These are phyloP conservation scores for Oryzaephilus surinamensis DNA, from an alignment of 1,140 invertebrate species.

Conservation along the genomic window DNA sequence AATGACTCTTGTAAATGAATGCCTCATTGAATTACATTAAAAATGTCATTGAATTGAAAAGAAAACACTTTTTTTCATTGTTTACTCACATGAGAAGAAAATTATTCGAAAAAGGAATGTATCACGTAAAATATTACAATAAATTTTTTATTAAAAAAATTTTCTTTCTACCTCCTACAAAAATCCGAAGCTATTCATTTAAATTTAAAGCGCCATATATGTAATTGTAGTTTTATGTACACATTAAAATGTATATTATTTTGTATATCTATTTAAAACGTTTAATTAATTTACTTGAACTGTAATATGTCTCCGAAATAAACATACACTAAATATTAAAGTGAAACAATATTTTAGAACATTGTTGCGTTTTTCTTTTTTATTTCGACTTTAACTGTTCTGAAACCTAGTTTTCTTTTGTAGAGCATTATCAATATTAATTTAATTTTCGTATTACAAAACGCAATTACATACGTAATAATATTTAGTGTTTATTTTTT, in stretches of 20 bases:
- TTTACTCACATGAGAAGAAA: background rate
- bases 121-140: conserved; percentile 25
- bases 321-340: conserved; percentile 1
- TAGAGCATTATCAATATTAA: too few relatives aligned
- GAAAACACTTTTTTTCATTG: conserved; percentile 1
- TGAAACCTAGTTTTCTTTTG: too few relatives aligned
- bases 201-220: conserved; percentile 29
- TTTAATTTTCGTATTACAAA: too few relatives aligned
- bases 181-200: conserved; percentile 27
- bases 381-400: too few relatives aligned
- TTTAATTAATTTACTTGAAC: conserved; percentile 19
- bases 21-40: conserved; percentile 7
- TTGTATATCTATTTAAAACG: conserved; percentile 18
- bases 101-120: conserved; percentile 19
- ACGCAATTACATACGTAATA: too few relatives aligned
- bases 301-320: background rate
- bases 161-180: conserved; percentile 20
- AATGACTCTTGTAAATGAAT: too few relatives aligned
- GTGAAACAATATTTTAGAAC: conserved; percentile 8
- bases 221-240: conserved; percentile 30
- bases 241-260: conserved; percentile 25
- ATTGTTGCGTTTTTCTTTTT: conserved; percentile 7
- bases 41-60: background rate
- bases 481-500: too few relatives aligned
- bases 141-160: conserved; percentile 15